These are phyloP conservation scores for Sebastes fasciatus DNA, from an alignment of 2,113 vertebrate genomes.

Conservation along the genomic window DNA sequence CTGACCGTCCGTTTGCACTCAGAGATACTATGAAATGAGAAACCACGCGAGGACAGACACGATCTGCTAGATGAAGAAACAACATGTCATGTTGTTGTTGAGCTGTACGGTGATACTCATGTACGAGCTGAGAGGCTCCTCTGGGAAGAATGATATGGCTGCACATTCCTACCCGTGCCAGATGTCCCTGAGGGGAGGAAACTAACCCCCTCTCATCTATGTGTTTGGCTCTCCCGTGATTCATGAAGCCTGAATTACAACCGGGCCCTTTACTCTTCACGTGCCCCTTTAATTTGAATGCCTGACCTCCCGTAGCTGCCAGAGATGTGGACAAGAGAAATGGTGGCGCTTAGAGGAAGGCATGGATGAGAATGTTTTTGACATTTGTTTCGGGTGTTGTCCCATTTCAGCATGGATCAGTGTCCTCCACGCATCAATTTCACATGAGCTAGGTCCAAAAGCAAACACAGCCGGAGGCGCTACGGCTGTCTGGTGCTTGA, in stretches of 20 bases:
- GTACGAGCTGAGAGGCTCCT: constrained; percentile 33
- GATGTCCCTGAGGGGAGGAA: constrained; percentile 55
- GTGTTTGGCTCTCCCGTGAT: constrained; percentile 44
- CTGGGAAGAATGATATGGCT: constrained; percentile 43
- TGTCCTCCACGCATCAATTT: constrained; percentile 77
- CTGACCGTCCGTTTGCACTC: neutral
- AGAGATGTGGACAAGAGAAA: constrained; percentile 39
- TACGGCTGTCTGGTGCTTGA: constrained; percentile 49
- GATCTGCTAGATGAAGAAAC: constrained; percentile 39
- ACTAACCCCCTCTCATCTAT: constrained; percentile 27
- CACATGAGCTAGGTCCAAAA: constrained; percentile 73
- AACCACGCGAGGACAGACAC: neutral
- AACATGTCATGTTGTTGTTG: constrained; percentile 49
- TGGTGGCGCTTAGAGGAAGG: constrained; percentile 25
- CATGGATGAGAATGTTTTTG: constrained; percentile 60
- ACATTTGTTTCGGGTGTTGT: constrained; percentile 77
- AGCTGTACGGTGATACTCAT: constrained; percentile 5
- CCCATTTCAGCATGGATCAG: constrained; percentile 76
- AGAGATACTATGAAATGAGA: constrained; percentile 8
- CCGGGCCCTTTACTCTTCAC: constrained; percentile 32
- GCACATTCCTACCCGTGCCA: constrained; percentile 27
- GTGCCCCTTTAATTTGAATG: constrained; percentile 56
- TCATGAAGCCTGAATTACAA: constrained; percentile 54
- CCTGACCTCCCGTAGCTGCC: constrained; percentile 40
- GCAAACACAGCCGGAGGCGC: constrained; percentile 62